These are phyloP conservation scores for Lepus townsendii DNA, from an alignment of 2,797 vertebrate genomes.

Conservation along the genomic window DNA sequence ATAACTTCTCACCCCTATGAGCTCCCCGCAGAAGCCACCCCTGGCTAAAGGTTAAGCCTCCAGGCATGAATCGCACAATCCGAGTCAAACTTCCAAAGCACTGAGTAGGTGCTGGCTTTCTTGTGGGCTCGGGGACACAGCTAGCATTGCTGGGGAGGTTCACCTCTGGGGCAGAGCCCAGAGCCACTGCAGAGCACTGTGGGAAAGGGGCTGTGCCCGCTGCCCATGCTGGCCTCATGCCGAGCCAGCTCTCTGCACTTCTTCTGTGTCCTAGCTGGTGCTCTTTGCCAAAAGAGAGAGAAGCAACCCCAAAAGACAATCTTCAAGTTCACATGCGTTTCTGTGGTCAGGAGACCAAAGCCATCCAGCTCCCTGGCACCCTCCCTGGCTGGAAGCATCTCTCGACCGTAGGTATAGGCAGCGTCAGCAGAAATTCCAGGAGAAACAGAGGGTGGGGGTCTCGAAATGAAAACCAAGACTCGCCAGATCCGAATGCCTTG, in stretches of 20 bases:
- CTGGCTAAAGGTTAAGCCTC: not conserved
- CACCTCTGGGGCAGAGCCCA: no score
- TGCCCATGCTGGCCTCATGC: rapidly evolving
- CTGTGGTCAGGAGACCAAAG: not conserved
- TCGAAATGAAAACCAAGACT: not conserved
- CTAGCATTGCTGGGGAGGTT: not conserved
- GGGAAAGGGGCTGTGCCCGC: no score
- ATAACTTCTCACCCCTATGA: not conserved
- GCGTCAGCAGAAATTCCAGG: not conserved
- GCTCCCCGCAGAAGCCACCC: not conserved
- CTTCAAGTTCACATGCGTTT: not conserved
- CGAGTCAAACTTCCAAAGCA: not conserved
- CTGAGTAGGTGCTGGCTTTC: not conserved
- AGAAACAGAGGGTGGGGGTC: no score
- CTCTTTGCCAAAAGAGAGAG: not conserved
- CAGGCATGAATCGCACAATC: not conserved
- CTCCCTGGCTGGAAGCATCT: not conserved
- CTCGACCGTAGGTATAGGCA: not conserved
- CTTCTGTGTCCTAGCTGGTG: rapidly evolving
- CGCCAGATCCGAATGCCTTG: no score
- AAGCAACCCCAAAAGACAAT: not conserved
- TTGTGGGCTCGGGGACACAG: not conserved
- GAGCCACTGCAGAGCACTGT: no score
- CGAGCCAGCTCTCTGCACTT: not conserved
- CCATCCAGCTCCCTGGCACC: not conserved